phyloP scores from a whole-genome alignment of 2,888 invertebrate species.

The Lycophotia porphyrea region DNA sequence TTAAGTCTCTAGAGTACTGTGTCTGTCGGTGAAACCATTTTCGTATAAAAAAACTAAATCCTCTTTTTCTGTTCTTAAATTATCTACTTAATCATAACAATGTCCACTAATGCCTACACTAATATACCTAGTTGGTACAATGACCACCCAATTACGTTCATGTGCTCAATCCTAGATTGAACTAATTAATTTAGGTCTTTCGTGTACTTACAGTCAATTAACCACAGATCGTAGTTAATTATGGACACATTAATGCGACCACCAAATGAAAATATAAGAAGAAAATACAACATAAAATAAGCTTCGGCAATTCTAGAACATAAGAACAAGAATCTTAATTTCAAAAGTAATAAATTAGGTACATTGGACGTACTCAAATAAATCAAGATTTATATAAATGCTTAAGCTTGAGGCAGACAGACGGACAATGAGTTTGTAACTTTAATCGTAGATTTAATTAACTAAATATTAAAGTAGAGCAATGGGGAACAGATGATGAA shows the following conservation, averaged over 20 bases:
- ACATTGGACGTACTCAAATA: constrained; percentile 14
- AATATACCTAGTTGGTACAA: constrained; percentile 2
- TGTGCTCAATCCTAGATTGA: constrained; percentile 27
- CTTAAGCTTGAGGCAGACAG: constrained; percentile 4
- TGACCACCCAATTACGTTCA: constrained; percentile 32
- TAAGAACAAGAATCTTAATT: constrained; percentile 11
- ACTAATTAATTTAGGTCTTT: constrained; percentile 48
- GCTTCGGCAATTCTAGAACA: neutral
- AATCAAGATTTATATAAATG: constrained; percentile 23
- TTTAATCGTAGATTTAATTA: constrained; percentile 35
- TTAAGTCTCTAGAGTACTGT: neutral
- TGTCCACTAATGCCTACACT: constrained; percentile 6
- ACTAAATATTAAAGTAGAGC: constrained; percentile 17
- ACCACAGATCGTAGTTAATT: constrained; percentile 37
- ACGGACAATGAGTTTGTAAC: constrained; percentile 21
- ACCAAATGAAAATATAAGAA: neutral
- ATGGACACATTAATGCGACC: constrained; percentile 21
- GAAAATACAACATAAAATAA: constrained; percentile 10
- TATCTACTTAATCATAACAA: constrained; percentile 23
- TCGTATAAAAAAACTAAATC: neutral
- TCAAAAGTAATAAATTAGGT: constrained; percentile 16
- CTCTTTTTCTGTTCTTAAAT: neutral
- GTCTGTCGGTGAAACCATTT: neutral
- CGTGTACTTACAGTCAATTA: constrained; percentile 44
- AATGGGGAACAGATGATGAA: constrained; percentile 26